Conservation (phyloP, 30 jellyfish, hydroid and myxozoan genomes). For the Sanderia malayensis region DNA sequence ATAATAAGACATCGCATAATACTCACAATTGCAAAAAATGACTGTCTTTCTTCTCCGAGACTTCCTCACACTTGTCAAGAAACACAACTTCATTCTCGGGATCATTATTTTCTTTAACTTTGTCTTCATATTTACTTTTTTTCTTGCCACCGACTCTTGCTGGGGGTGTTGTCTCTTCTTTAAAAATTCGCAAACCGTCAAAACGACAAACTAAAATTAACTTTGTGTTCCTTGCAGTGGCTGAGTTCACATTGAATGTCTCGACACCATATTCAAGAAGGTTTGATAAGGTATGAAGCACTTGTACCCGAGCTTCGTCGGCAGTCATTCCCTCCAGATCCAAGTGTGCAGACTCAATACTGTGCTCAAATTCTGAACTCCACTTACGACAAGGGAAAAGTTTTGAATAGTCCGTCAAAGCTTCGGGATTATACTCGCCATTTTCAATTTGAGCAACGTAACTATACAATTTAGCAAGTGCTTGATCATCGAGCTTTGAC, state of each 20-base stretch:
- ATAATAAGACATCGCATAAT: too few relatives aligned
- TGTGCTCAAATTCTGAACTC: constrained; percentile 72
- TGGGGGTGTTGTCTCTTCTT: constrained; percentile 30
- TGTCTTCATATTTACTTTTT: background rate
- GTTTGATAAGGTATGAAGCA: constrained; percentile 53
- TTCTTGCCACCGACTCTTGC: too few relatives aligned
- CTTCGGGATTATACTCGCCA: constrained; percentile 90
- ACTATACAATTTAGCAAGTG: constrained; percentile 54
- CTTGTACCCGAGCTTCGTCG: constrained; percentile 73
- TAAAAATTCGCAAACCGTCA: constrained; percentile 88
- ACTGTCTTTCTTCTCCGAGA: constrained; percentile 28
- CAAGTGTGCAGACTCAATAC: constrained; percentile 73
- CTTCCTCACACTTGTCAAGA: constrained; percentile 21
- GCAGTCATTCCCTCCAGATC: constrained; percentile 62
- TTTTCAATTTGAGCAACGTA: constrained; percentile 76
- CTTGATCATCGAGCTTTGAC: constrained; percentile 34
- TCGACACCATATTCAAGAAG: constrained; percentile 87
- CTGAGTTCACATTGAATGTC: constrained; percentile 80
- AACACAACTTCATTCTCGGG: constrained; percentile 48
- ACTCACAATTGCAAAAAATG: constrained; percentile 82
- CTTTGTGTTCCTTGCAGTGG: constrained; percentile 68
- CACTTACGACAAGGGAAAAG: constrained; percentile 68
- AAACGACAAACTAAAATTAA: constrained; percentile 72
- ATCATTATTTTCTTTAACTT: background rate
- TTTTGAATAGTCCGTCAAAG: constrained; percentile 69